These are phyloP conservation scores for Aplidium turbinatum DNA, from an alignment of 23 tunicate species.

Conservation along the genomic window DNA sequence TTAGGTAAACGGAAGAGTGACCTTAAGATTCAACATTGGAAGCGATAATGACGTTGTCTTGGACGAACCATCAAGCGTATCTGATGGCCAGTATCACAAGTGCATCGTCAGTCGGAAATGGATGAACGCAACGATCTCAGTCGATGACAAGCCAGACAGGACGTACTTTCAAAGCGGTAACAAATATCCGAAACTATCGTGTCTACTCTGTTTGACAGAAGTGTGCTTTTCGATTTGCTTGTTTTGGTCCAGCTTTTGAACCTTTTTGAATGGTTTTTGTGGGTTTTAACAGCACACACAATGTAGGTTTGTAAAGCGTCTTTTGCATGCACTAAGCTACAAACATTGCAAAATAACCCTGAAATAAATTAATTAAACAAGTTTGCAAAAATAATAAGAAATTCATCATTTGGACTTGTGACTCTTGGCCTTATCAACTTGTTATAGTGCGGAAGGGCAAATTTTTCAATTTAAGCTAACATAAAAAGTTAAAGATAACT, in stretches of 20 bases:
- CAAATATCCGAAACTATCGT: too few species aligned
- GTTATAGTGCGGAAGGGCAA: too few species aligned
- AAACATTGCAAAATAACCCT: background rate
- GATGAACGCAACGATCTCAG: slow-evolving; percentile 91
- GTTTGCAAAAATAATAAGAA: background rate
- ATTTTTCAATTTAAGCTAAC: too few species aligned
- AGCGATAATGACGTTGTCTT: slow-evolving; percentile 36
- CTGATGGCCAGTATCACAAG: slow-evolving; percentile 80
- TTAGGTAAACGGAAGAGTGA: slow-evolving; percentile 75
- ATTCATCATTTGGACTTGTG: too few species aligned
- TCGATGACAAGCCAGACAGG: slow-evolving; percentile 66
- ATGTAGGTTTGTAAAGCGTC: too few species aligned
- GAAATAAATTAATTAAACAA: background rate
- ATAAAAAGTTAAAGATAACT: too few species aligned
- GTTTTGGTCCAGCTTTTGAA: background rate
- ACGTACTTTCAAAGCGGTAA: background rate
- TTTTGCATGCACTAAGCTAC: too few species aligned
- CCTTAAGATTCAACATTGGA: slow-evolving; percentile 78
- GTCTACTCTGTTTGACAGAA: too few species aligned
- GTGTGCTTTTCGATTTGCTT: background rate
- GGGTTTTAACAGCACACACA: too few species aligned
- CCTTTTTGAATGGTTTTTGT: too few species aligned
- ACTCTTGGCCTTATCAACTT: too few species aligned
- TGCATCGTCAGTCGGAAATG: slow-evolving; percentile 46
- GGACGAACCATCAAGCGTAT: slow-evolving; percentile 41